phyloP scores from a whole-genome alignment of 2,797 vertebrate species.

The Serranus cabrilla region DNA sequence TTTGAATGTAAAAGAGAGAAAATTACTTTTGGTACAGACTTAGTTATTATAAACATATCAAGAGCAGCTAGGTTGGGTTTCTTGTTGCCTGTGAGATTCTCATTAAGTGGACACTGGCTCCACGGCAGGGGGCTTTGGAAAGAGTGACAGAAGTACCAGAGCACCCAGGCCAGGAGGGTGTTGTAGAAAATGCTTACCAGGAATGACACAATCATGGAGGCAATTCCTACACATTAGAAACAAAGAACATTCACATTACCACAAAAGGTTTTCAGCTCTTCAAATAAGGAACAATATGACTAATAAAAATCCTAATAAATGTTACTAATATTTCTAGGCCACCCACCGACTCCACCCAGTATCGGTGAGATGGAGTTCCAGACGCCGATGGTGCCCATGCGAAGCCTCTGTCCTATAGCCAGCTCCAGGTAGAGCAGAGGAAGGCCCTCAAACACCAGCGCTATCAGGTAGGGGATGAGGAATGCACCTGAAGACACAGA shows the following conservation, averaged over 20 bases:
- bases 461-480: constrained; percentile 92
- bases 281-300: not conserved
- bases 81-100: constrained; percentile 86
- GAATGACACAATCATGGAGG: constrained; percentile 85
- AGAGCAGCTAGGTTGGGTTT: too few relatives aligned
- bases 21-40: too few relatives aligned
- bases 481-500: constrained; percentile 88
- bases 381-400: constrained; percentile 88
- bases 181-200: constrained; percentile 91
- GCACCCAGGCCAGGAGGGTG: constrained; percentile 91
- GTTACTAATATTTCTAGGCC: not conserved
- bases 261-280: not conserved
- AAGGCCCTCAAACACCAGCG: constrained; percentile 91
- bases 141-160: constrained; percentile 94
- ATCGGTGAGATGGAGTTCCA: constrained; percentile 91
- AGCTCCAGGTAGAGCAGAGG: constrained; percentile 92
- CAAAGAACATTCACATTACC: not conserved
- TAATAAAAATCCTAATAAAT: not conserved
- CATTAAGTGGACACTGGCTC: constrained; percentile 87
- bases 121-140: constrained; percentile 93
- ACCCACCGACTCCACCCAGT: constrained; percentile 89
- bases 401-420: constrained; percentile 91
- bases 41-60: too few relatives aligned
- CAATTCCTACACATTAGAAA: constrained; percentile 81
- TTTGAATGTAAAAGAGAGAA: too few relatives aligned